Evolutionary conservation across 2,888 invertebrate genomes (phyloP).

Genomic region (Thecophora atra): DNA sequence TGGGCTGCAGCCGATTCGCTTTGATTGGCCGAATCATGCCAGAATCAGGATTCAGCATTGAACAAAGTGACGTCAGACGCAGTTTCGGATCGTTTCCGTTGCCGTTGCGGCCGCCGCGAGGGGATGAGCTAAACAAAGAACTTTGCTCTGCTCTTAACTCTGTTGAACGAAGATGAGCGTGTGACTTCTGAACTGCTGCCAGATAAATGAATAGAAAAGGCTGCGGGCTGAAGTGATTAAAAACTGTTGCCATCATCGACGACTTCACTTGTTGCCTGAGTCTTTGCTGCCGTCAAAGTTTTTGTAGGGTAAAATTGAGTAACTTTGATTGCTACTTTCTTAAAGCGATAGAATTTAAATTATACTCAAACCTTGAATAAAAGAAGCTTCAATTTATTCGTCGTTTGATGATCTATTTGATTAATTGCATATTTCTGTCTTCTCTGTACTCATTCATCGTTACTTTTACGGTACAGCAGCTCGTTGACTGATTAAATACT

Average conservation of each 20-base stretch:
- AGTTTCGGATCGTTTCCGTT: constrained; percentile 40
- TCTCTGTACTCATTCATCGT: background rate
- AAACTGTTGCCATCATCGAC: constrained; percentile 23
- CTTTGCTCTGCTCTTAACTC: constrained; percentile 21
- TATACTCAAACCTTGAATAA: no score
- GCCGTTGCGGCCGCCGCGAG: background rate
- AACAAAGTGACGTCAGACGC: constrained; percentile 47
- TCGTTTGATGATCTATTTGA: no score
- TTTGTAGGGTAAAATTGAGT: background rate
- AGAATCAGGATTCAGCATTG: constrained; percentile 60
- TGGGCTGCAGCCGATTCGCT: constrained; percentile 40
- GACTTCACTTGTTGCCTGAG: constrained; percentile 25
- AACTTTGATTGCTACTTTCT: background rate
- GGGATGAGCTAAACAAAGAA: background rate
- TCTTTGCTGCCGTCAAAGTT: constrained; percentile 49
- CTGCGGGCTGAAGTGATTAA: constrained; percentile 24
- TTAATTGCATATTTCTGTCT: background rate
- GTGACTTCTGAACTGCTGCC: constrained; percentile 29
- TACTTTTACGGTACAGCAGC: constrained; percentile 25
- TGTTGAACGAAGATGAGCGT: constrained; percentile 24
- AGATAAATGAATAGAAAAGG: constrained; percentile 29
- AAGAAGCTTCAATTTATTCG: no score
- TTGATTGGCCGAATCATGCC: constrained; percentile 66
- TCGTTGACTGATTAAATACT: constrained; percentile 5
- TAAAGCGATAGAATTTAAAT: background rate